Conservation (phyloP, 2,797 vertebrate species). For the Xenops minutus region DNA sequence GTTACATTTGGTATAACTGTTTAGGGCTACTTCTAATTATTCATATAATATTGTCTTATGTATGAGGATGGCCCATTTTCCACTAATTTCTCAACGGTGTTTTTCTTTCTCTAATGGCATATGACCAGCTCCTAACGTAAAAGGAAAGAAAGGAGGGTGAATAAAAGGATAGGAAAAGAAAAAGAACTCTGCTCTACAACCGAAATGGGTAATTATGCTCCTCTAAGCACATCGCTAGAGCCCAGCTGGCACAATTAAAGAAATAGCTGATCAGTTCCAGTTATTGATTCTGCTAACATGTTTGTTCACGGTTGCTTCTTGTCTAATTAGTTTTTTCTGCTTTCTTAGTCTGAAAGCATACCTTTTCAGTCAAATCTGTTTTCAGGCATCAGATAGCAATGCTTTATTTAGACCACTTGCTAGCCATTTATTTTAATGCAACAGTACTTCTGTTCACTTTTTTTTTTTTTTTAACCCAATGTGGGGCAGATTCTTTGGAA, state of each 20-base stretch:
- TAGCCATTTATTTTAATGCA: constrained; percentile 50
- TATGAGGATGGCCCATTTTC: constrained; percentile 52
- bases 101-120: constrained; percentile 69
- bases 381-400: constrained; percentile 70
- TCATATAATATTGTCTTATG: constrained; percentile 56
- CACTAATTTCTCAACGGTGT: constrained; percentile 53
- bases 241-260: constrained; percentile 82
- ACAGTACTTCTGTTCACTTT: constrained; percentile 51
- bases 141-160: constrained; percentile 36
- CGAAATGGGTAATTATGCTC: constrained; percentile 74
- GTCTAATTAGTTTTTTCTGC: constrained; percentile 81
- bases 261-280: constrained; percentile 85
- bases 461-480: constrained; percentile 51
- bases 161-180: constrained; percentile 38
- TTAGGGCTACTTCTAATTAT: constrained; percentile 62
- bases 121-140: constrained; percentile 62
- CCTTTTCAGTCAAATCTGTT: constrained; percentile 75
- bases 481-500: constrained; percentile 26
- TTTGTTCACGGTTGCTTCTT: constrained; percentile 83
- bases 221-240: constrained; percentile 69
- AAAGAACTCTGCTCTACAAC: constrained; percentile 61
- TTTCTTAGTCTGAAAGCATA: constrained; percentile 79
- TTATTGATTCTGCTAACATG: constrained; percentile 84
- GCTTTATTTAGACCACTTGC: constrained; percentile 56
- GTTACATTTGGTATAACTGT: constrained; percentile 54